Conservation (phyloP, 2,888 invertebrate species). For the Tetranychus truncatus region DNA sequence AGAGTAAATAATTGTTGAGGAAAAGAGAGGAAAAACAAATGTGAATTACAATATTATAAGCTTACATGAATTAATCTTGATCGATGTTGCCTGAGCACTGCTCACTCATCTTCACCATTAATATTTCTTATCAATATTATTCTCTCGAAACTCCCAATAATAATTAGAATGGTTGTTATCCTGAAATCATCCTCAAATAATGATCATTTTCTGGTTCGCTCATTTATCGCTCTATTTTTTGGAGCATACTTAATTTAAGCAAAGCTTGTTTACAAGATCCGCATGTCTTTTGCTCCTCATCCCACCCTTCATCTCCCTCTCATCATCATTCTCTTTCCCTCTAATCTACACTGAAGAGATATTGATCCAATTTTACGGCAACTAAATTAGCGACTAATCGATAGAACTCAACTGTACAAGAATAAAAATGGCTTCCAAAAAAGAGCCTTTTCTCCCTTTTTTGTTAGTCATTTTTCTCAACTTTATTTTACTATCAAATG, state of each 20-base stretch:
- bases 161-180: neutral
- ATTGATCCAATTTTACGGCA: neutral
- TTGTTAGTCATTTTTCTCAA: neutral
- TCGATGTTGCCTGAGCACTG: too few species aligned
- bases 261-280: neutral
- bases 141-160: neutral
- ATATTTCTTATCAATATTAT: neutral
- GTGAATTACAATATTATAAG: too few species aligned
- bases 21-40: too few species aligned
- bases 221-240: neutral
- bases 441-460: neutral
- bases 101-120: too few species aligned
- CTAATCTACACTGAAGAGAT: neutral
- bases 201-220: constrained; percentile 1
- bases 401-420: neutral
- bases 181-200: too few species aligned
- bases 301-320: constrained; percentile 8
- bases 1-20: too few species aligned
- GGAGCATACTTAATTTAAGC: neutral
- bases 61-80: too few species aligned
- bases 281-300: neutral
- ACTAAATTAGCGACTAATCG: constrained; percentile 1
- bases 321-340: neutral
- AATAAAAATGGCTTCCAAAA: neutral
- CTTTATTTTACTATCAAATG: too few species aligned